A percentile compares a stretch with the other conserved stretches of the same genome.
phyloP scores from a whole-genome alignment of 2,797 vertebrate genomes.

The Nyctibius grandis region DNA sequence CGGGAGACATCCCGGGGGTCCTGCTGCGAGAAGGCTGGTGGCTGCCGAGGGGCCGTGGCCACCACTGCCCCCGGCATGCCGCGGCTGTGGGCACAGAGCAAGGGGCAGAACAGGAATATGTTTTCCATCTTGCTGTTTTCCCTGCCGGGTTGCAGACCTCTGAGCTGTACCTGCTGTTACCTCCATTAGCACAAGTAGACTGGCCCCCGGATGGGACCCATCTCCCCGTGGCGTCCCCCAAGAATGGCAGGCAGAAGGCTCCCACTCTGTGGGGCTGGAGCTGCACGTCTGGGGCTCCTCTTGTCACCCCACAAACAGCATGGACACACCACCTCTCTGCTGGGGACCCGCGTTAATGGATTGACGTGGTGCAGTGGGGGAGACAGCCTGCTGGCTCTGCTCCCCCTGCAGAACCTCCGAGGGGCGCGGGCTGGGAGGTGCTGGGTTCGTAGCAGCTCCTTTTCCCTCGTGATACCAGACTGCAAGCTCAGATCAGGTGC shows the following conservation, averaged over 20 bases:
- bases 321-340: rapidly evolving
- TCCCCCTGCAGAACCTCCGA: not conserved
- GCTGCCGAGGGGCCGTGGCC: rapidly evolving
- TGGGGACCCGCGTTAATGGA: not conserved
- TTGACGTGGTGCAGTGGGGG: not conserved
- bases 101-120: not conserved
- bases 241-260: not conserved
- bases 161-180: not conserved
- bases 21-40: not conserved
- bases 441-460: not conserved
- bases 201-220: not conserved
- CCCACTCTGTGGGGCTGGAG: not conserved
- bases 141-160: not conserved
- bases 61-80: rapidly evolving
- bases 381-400: not conserved
- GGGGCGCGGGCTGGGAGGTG: not conserved
- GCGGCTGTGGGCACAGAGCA: rapidly evolving
- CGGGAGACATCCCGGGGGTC: not conserved
- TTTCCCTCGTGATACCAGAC: not conserved
- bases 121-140: not conserved
- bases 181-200: not conserved
- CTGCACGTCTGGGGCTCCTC: not conserved
- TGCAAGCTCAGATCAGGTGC: not conserved
- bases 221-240: not conserved
- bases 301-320: not conserved